Base-by-base conservation (phyloP, 2,113 vertebrate genomes). In the Eubucco bourcierii region DNA sequence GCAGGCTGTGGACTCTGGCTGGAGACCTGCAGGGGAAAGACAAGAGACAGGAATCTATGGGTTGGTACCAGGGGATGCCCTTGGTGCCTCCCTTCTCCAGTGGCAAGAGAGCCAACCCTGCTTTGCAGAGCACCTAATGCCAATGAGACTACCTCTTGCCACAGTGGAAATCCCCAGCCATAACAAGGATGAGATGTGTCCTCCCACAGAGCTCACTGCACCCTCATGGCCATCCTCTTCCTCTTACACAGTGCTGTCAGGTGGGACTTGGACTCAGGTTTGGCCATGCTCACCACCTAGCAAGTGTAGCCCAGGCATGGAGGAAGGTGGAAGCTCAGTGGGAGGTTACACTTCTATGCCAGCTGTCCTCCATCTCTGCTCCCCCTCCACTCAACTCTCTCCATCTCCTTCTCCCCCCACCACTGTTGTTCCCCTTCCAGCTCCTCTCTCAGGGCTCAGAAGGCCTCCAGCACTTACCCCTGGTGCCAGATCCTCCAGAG, bases 11-110 rank as follows among this genome's bases (percentile, higher is more conserved):
- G 68, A 12, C 60, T 79, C 80, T 88, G 75, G 53, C 87, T 80
- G 93, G 39, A 95, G 73, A 85, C 59, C 88, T 89, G 84, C 24
- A 34, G 24, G 84, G 53, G 83, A 80, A 72, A 70, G 19, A 73
- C 39, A 55, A 63, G 52, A 72, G 46, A 68, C 3, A 59, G 74
- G n/a, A 80, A 56, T 78, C 4, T 13, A 29, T 29, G 11, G 19
- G 18, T 34, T 31, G 15, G 55, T 53, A n/a, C 21, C 47, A 9
- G 3, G 29, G 28, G 16, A 53, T 33, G 7, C 12, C 25, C 46
- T 20, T 6, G 31, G 13, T 58, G 39, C 64, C 27, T 53, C 16
- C 28, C 15, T 52, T 4, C 39, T 80, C 4, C 33, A 21, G 3
- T 0, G 13, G 20, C 33, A 31, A 7, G 4, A 34, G 24, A 46